Base-by-base conservation (phyloP, 2,113 vertebrate genomes). In the Microtus montanus region DNA sequence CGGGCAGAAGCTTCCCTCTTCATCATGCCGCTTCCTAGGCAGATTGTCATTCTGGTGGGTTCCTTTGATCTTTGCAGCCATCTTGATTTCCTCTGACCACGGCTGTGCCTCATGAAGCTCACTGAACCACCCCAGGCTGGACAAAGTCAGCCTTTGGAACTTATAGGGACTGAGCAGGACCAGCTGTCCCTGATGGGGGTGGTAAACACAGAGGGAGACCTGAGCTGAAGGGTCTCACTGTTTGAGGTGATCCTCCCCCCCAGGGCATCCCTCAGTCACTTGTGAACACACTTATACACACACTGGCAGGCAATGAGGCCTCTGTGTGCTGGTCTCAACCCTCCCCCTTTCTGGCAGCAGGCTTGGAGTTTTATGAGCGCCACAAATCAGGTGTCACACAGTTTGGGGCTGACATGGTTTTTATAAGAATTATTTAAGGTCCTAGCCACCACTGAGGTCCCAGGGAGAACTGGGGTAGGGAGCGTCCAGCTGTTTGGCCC, bases 391-490 rank as follows among this genome's bases (percentile, higher is more conserved):
- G 83, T 61, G 63, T 64, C 96, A 90, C 0, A 0, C 63, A 35
- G 96, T 97, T 98, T 90, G 95, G 97, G 91, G 87, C 64, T 61
- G 95, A 96, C 54, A 63, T 54, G 87, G 90, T 77, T 85, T 75
- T 28, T 98, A 91, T 95, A 93, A 92, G 87, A 97, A 88, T 97
- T 97, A 93, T 96, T 96, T 92, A 91, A 88, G 96, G 94, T 66
- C 84, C 91, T 14, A 84, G 93, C 93, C 8, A 68, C 96, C 49
- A 15, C 92, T 64, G 17, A 82, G 74, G 92, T 87, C 90, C 88
- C 64, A 7, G 54, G 71, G 92, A 95, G 95, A 71, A n/a, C 74
- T 33, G 73, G n/a, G 38, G 87, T 26, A 49, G 41, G 89, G 58
- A n/a, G 1, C 74, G 5, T 20, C 87, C 96, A 92, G 95, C 93